These are phyloP conservation scores for Nasonia longicornis DNA, from an alignment of 1,140 invertebrate species.

Conservation along the genomic window DNA sequence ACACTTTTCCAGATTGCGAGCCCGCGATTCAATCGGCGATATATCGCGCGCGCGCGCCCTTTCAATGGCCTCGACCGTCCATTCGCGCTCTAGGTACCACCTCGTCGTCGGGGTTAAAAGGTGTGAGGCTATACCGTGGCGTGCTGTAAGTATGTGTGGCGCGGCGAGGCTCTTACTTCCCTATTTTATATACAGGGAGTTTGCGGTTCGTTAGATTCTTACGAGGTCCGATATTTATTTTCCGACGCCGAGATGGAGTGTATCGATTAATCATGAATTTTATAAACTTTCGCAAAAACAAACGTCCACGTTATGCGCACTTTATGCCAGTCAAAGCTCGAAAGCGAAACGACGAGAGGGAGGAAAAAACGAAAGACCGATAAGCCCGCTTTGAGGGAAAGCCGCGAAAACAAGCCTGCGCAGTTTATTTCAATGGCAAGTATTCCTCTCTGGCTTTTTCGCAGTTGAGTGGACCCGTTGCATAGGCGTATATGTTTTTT, in stretches of 20 bases:
- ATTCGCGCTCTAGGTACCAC: background rate
- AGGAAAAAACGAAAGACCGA: background rate
- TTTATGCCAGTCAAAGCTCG: no score
- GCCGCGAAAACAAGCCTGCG: background rate
- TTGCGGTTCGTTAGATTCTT: background rate
- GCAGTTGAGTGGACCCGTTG: background rate
- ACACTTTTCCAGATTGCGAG: constrained; percentile 5
- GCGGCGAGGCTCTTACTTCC: background rate
- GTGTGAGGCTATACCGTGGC: background rate
- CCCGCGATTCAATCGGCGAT: background rate
- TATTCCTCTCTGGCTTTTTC: background rate
- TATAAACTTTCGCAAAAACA: background rate
- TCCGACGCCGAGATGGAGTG: background rate
- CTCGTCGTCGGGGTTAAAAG: constrained; percentile 3
- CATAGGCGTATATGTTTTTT: no score
- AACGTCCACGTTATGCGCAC: no score
- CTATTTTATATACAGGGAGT: no score
- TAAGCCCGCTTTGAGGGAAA: background rate
- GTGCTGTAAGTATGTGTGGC: background rate
- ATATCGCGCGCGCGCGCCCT: background rate
- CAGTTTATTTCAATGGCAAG: background rate
- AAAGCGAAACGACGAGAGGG: background rate
- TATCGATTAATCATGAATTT: background rate
- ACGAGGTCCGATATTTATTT: background rate
- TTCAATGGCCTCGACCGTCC: constrained; percentile 2